A percentile compares a stretch with the other conserved stretches of the same genome.
phyloP scores from a whole-genome alignment of 2,888 invertebrate species.

The Melanophora roralis region DNA sequence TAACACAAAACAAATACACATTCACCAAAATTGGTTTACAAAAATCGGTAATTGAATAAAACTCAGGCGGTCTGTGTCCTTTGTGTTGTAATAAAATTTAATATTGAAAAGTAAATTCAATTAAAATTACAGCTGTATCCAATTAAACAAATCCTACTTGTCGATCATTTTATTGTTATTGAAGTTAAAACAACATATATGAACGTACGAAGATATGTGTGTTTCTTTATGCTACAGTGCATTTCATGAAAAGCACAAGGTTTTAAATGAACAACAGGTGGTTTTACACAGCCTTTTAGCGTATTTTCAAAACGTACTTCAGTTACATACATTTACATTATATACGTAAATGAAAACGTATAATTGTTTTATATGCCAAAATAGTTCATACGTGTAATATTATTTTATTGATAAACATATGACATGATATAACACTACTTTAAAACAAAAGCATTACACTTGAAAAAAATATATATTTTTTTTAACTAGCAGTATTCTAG shows the following conservation, averaged over 20 bases:
- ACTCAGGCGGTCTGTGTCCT: conserved; percentile 24
- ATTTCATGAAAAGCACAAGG: neutral
- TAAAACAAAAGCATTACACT: conserved; percentile 46
- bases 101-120: conserved; percentile 53
- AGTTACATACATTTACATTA: neutral
- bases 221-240: neutral
- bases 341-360: neutral
- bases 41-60: conserved; percentile 42
- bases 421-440: conserved; percentile 54
- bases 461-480: conserved; percentile 27
- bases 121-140: conserved; percentile 50
- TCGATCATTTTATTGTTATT: conserved; percentile 55
- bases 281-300: neutral
- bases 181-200: conserved; percentile 3
- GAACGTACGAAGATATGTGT: neutral
- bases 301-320: no score
- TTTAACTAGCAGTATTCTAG: neutral
- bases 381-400: conserved; percentile 54
- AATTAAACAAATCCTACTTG: conserved; percentile 57
- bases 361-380: conserved; percentile 56
- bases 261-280: conserved; percentile 49
- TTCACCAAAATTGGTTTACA: neutral
- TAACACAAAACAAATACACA: neutral
- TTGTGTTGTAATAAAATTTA: conserved; percentile 50
- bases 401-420: conserved; percentile 59